Base-by-base conservation (phyloP, 2,888 invertebrate species). In the Luffia ferchaultella region DNA sequence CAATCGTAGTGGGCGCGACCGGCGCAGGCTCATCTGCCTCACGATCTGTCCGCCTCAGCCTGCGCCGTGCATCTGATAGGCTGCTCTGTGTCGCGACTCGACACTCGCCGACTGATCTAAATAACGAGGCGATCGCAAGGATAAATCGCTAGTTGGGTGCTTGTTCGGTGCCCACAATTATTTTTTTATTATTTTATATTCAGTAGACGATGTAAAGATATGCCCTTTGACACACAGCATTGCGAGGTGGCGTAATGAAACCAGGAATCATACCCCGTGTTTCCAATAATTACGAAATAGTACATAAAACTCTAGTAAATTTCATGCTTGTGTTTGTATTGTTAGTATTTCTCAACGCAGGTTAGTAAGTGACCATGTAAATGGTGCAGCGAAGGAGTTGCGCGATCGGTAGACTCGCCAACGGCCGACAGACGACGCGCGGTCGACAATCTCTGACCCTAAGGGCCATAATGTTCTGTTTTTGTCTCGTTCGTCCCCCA, bases 381-480 rank as follows among this genome's bases (percentile, higher is more conserved):
- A 58, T 64, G 68, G 70, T 66, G 65, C 64, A 66, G 64, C 70
- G 68, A 69, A 65, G 61, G 67, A 51, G 57, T 55, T 19, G 20
- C 50, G 50, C 48, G 20, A 45, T 50, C 61, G 58, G 63, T 64
- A 61, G 67, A 64, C 66, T 66, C n/a, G n/a, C 3, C 30, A 12
- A 30, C 30, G 63, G 65, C 65, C 64, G 65, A 61, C 64, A 61
- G 60, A 63, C 65, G 67, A 65, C 66, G 61, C 52, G 54, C 52
- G 50, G 60, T 58, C 65, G 61, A 59, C 50, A 52, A 42, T 43
- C 65, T 62, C 42, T 42, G 65, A 67, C 68, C 68, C 61, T 62
- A 54, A 57, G 60, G 60, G 60, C 59, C 76, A 76, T 78, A 78
- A 65, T 68, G 80, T 77, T 73, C 79, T 74, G 77, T 77, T 79